Evolutionary conservation across 2,888 invertebrate genomes (phyloP), one percentile per base, ranked within the genome.

Genomic region (Diogma glabrata): DNA sequence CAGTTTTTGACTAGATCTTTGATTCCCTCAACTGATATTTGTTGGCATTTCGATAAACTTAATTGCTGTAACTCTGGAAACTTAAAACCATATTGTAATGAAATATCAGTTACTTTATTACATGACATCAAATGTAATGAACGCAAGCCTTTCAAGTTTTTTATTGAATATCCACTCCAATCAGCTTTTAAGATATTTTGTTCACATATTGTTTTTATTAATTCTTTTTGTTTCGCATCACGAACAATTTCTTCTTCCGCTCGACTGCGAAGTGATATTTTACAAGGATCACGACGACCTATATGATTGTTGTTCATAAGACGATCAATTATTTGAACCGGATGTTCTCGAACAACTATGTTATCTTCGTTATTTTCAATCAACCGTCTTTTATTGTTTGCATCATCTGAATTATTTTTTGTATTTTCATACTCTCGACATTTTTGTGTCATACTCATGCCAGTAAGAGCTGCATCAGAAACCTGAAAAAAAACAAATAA

Each of bases 381-480:
- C 12, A 56, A 47, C 19, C 55, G 52, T 24, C 52, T 47, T 22
- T 60, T 47, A 3, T 60, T 61, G n/a, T n/a, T n/a, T n/a, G n/a
- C n/a, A n/a, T n/a, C n/a, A n/a, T n/a, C n/a, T n/a, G n/a, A n/a
- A n/a, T n/a, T n/a, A n/a, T n/a, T n/a, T n/a, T n/a, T n/a, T n/a
- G n/a, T n/a, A n/a, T n/a, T n/a, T 50, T 36, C 24, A 48, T 53
- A 64, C 20, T 62, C 61, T 33, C 61, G 61, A 53, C 66, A 64
- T 23, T 65, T 55, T 55, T 72, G 68, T 9, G 71, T 64, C 60
- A 72, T 73, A 6, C 75, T 74, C 75, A 81, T 79, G 22, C 82
- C 82, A 16, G 84, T 82, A 14, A 87, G 66, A 1, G 84, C 85
- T 24, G 76, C 77, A 67, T 87, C 85, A 9, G 82, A 81, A 24